Evolutionary conservation across 2,113 vertebrate genomes (phyloP).

Genomic region (Vidua macroura): DNA sequence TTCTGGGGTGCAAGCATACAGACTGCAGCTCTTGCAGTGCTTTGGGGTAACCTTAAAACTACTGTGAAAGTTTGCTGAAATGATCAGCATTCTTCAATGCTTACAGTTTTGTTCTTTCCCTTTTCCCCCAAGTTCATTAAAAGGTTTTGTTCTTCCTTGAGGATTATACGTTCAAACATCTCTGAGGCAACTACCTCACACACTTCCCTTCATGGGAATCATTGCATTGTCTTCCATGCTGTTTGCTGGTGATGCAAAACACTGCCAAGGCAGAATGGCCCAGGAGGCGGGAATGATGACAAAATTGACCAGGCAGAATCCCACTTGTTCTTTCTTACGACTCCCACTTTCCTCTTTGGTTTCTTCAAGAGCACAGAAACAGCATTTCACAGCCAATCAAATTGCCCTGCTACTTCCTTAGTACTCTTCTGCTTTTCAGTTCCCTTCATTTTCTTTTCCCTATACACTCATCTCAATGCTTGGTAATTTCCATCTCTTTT

Average conservation of each 20-base stretch:
- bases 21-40: neutral
- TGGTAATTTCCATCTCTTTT: neutral
- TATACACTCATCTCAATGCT: neutral
- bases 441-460: conserved; percentile 7
- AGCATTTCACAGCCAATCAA: conserved; percentile 18
- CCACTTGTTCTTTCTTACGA: neutral
- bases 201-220: neutral
- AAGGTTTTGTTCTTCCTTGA: neutral
- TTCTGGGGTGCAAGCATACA: neutral
- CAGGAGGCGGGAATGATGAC: neutral
- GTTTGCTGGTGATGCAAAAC: neutral
- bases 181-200: neutral
- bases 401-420: neutral
- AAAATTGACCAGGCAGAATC: neutral
- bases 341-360: neutral
- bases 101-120: neutral
- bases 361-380: neutral
- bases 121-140: neutral
- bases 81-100: neutral
- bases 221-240: neutral
- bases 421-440: neutral
- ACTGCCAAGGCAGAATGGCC: neutral
- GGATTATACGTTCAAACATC: neutral
- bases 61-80: neutral
- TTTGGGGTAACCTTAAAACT: neutral